A percentile compares a stretch with the other conserved stretches of the same genome.
Conservation (phyloP, 2,797 vertebrate genomes). For the Leptodactylus fallax region DNA sequence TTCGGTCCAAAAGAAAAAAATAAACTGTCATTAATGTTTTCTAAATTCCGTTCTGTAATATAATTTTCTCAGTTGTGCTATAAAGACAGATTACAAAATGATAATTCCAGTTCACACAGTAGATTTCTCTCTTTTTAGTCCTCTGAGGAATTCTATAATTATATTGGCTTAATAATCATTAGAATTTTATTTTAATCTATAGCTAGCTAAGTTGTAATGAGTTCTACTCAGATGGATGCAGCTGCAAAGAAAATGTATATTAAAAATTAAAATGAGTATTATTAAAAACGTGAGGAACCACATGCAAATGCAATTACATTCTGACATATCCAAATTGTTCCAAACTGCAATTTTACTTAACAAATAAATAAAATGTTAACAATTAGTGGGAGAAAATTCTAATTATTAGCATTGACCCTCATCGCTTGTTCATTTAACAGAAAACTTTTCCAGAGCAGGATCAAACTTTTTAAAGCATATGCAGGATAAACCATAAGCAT, state of each 20-base stretch:
- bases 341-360: constrained; percentile 43
- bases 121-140: constrained; percentile 56
- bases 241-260: constrained; percentile 64
- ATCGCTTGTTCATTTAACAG: background rate
- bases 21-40: constrained; percentile 25
- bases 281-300: constrained; percentile 67
- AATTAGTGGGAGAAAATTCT: constrained; percentile 16
- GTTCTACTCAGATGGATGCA: constrained; percentile 64
- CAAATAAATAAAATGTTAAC: constrained; percentile 29
- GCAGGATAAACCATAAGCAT: background rate
- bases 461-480: background rate
- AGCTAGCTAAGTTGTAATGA: constrained; percentile 59
- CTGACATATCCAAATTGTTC: constrained; percentile 25
- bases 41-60: constrained; percentile 23
- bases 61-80: constrained; percentile 16
- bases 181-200: constrained; percentile 62
- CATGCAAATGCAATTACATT: constrained; percentile 61
- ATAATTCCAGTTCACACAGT: constrained; percentile 23
- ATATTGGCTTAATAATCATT: constrained; percentile 64
- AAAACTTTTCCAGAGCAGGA: background rate
- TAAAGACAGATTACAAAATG: constrained; percentile 37
- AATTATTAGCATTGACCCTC: background rate
- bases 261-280: constrained; percentile 64
- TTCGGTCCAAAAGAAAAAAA: background rate
- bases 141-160: constrained; percentile 56